These are phyloP conservation scores for Emydocephalus ijimae DNA, from an alignment of 2,113 vertebrate species.

Conservation along the genomic window DNA sequence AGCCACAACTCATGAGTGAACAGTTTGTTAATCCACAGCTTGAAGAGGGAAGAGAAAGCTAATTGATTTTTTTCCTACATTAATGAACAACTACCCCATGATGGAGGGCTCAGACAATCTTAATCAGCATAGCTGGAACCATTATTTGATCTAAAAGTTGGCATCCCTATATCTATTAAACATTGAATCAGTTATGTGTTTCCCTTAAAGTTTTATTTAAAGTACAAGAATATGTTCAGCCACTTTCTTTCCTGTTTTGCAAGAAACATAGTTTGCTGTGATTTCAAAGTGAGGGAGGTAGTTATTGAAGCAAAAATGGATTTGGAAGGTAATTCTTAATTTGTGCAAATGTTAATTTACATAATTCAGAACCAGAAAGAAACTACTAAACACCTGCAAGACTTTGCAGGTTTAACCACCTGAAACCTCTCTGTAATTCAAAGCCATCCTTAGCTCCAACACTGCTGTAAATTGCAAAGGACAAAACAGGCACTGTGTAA, in stretches of 20 bases:
- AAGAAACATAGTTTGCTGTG: not conserved
- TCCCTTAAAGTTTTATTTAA: not conserved
- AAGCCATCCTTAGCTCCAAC: not conserved
- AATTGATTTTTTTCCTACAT: not conserved
- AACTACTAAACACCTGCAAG: not conserved
- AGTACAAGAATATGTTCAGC: not conserved
- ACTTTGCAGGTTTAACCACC: not conserved
- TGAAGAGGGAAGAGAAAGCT: not conserved
- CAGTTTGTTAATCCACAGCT: not conserved
- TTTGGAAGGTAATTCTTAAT: not conserved
- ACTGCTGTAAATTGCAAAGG: not conserved
- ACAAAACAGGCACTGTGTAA: not conserved
- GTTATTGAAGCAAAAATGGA: not conserved
- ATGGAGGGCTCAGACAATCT: not conserved
- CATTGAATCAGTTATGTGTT: not conserved
- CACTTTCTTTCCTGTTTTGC: not conserved
- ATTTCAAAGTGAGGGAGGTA: not conserved
- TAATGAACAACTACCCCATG: not conserved
- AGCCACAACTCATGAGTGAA: not conserved
- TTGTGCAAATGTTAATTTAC: not conserved
- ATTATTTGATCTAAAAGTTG: not conserved
- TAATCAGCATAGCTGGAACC: not conserved
- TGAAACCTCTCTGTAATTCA: not conserved
- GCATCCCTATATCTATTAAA: not conserved
- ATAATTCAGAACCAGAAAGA: not conserved